Percentiles rank a stretch among this genome's conserved stretches.
phyloP scores from a whole-genome alignment of 2,113 vertebrate species.

The Puffinus mauretanicus region DNA sequence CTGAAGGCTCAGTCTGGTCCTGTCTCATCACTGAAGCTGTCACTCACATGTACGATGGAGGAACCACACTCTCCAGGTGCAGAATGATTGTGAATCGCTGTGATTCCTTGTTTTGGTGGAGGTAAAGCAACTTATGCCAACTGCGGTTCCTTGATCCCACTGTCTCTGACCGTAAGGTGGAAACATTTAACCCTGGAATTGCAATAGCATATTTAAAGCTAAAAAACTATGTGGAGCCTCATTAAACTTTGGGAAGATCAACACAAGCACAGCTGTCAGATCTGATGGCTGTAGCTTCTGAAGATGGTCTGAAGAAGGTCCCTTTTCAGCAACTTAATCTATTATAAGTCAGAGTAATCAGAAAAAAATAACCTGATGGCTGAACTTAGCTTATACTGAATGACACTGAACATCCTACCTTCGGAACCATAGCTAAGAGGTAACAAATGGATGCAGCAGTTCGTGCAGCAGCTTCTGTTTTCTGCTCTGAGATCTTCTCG shows the following conservation, averaged over 20 bases:
- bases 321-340: background rate
- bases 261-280: background rate
- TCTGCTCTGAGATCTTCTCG: background rate
- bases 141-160: background rate
- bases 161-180: background rate
- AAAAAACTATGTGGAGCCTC: background rate
- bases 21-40: slow-evolving; percentile 3
- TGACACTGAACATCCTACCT: background rate
- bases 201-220: background rate
- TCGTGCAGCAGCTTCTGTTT: background rate
- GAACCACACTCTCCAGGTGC: background rate
- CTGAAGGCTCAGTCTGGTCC: background rate
- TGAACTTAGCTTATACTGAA: background rate
- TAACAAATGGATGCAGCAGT: background rate
- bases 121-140: background rate
- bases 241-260: background rate
- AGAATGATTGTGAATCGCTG: accelerated
- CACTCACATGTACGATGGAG: background rate
- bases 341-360: background rate
- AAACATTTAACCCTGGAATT: background rate
- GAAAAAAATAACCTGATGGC: background rate
- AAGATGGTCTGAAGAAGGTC: background rate
- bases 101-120: background rate
- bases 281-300: background rate
- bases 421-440: background rate